Evolutionary conservation across 1,140 invertebrate species (phyloP).

Genomic region (Neomicropteryx cornuta): DNA sequence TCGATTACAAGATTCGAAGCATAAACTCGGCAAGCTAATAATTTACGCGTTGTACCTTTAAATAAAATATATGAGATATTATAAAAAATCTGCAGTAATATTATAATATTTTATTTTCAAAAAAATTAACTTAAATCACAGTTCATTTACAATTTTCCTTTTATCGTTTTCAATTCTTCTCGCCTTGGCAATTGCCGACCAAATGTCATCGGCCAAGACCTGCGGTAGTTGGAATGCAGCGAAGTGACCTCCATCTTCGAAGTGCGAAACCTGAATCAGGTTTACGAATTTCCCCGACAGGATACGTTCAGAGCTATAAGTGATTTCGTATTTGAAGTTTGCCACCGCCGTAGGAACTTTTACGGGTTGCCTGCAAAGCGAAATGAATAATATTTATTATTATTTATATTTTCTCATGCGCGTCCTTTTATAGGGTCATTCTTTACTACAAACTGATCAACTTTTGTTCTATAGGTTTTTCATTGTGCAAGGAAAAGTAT

Average conservation of each 20-base stretch:
- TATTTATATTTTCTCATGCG: neutral
- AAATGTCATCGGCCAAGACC: conserved; percentile 24
- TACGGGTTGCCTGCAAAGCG: conserved; percentile 30
- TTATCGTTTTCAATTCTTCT: too few relatives aligned
- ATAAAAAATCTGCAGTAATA: too few relatives aligned
- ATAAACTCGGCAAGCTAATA: too few relatives aligned
- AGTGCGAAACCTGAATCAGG: conserved; percentile 43
- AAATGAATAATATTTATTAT: conserved; percentile 6
- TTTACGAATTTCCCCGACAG: conserved; percentile 42
- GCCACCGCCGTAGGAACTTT: conserved; percentile 46
- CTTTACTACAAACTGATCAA: neutral
- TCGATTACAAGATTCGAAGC: too few relatives aligned
- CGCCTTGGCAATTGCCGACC: conserved; percentile 6
- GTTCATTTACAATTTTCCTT: too few relatives aligned
- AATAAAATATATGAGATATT: too few relatives aligned
- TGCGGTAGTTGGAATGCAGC: conserved; percentile 61
- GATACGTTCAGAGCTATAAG: conserved; percentile 33
- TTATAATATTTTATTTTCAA: too few relatives aligned
- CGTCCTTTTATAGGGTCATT: neutral
- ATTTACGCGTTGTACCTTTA: too few relatives aligned
- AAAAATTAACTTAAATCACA: too few relatives aligned
- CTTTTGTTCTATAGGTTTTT: too few relatives aligned
- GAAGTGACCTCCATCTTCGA: conserved; percentile 62
- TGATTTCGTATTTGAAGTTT: conserved; percentile 44
- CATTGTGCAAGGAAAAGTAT: too few relatives aligned